A percentile compares a stretch with the other conserved stretches of the same genome.
Conservation (phyloP, 1,140 invertebrate species). For the Luehdorfia chinensis region DNA sequence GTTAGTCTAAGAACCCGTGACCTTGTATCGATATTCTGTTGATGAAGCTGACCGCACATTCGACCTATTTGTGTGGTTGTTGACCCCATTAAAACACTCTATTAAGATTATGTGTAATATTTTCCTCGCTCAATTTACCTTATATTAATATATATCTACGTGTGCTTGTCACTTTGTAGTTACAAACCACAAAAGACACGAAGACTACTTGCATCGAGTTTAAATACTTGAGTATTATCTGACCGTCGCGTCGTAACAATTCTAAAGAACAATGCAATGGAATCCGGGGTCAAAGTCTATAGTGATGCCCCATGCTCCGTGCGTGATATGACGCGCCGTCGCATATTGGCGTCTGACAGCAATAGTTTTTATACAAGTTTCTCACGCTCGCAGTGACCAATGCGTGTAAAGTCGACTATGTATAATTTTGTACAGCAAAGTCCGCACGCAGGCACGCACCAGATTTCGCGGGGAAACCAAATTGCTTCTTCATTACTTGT, state of each 20-base stretch:
- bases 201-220: too few relatives aligned
- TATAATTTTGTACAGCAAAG: conserved; percentile 1
- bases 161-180: too few relatives aligned
- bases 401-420: neutral
- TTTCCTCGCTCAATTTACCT: too few relatives aligned
- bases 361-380: neutral
- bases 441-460: neutral
- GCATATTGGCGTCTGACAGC: neutral
- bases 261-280: conserved; percentile 11
- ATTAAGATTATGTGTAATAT: too few relatives aligned
- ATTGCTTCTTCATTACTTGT: neutral
- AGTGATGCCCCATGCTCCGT: neutral
- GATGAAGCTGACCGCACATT: neutral
- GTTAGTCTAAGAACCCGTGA: too few relatives aligned
- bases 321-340: neutral
- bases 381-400: neutral
- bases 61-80: too few relatives aligned
- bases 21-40: neutral
- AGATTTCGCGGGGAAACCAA: neutral
- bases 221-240: too few relatives aligned
- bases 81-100: too few relatives aligned
- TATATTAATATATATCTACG: too few relatives aligned
- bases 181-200: too few relatives aligned
- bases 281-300: conserved; percentile 16
- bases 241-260: conserved; percentile 1